Evolutionary conservation across 1,140 invertebrate genomes (phyloP).

Genomic region (Zophobas morio): DNA sequence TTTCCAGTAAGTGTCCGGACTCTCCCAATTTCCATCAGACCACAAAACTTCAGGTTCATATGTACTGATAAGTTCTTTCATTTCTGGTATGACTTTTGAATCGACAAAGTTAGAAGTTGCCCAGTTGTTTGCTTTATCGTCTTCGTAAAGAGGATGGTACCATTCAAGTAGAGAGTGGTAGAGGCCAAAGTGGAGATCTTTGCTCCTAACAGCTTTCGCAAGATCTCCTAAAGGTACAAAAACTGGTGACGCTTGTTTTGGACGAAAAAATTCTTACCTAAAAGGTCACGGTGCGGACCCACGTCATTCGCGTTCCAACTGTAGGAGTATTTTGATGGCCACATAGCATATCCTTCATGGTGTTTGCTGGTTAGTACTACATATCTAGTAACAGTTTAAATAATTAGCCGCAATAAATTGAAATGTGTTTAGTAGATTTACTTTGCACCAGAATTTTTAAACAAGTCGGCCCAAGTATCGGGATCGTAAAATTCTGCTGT

Average conservation of each 20-base stretch:
- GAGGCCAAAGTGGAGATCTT: constrained; percentile 82
- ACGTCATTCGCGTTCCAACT: constrained; percentile 93
- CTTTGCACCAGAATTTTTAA: no score
- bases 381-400: no score
- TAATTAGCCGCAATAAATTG: no score
- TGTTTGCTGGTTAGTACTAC: no score
- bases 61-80: constrained; percentile 78
- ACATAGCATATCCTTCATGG: constrained; percentile 63
- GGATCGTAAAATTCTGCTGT: no score
- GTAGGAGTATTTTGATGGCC: constrained; percentile 88
- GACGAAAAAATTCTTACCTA: constrained; percentile 69
- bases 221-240: constrained; percentile 74
- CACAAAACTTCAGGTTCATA: constrained; percentile 93
- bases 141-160: constrained; percentile 88
- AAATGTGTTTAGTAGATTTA: no score
- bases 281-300: constrained; percentile 86
- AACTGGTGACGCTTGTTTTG: not conserved
- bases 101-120: constrained; percentile 76
- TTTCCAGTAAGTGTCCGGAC: constrained; percentile 84
- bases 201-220: constrained; percentile 75
- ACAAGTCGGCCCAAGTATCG: no score
- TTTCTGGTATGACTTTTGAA: constrained; percentile 80
- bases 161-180: constrained; percentile 93
- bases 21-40: constrained; percentile 94
- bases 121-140: constrained; percentile 80